Evolutionary conservation across 2,888 invertebrate species (phyloP), one percentile per base, ranked within the genome.

Genomic region (Operophtera brumata): DNA sequence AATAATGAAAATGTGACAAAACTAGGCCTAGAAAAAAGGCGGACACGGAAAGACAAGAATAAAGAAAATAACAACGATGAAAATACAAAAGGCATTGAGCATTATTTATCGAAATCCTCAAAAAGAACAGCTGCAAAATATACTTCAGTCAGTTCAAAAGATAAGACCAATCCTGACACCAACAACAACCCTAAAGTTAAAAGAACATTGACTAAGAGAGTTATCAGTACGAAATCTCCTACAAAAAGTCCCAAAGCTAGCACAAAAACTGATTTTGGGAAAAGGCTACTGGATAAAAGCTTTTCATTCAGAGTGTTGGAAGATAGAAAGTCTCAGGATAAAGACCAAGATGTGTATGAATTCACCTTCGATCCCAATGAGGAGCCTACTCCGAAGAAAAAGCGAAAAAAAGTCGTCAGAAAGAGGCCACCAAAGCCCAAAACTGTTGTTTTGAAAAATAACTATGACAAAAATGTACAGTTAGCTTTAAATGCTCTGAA

Each of bases 361-460:
- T 91, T 91, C 49, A 89, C 89, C 12, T 90, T 73, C 76, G 86
- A 91, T 59, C 90, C 90, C 0, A 73, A 74, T 57, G 87, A 90
- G 42, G 90, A 90, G 69, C 89, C 90, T 9, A 66, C 76, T 47
- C 81, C 80, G 42, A 89, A 89, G 66, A 90, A 87, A 60, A 90
- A 88, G 60, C 75, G 74, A 8, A 88, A 82, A 57, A 82, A 67
- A 47, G 61, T 64, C 12, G 66, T 71, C 1, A 78, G 70, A 39
- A 86, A 78, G 61, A 78, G 68, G 57, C 73, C 71, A 41, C 52
- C 72, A 0, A 83, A 83, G 62, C 75, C 80, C 2, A 87, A 80
- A 70, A 69, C 30, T 13, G 61, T 75, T 32, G 47, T 71, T 6
- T 61, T 75, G 4, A 85, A 82, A 57, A 79, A 71, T 57, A 82